A percentile compares a stretch with the other conserved stretches of the same genome.
Evolutionary conservation across 2,797 vertebrate species (phyloP).

Genomic region (Hyperoplus lanceolatus): DNA sequence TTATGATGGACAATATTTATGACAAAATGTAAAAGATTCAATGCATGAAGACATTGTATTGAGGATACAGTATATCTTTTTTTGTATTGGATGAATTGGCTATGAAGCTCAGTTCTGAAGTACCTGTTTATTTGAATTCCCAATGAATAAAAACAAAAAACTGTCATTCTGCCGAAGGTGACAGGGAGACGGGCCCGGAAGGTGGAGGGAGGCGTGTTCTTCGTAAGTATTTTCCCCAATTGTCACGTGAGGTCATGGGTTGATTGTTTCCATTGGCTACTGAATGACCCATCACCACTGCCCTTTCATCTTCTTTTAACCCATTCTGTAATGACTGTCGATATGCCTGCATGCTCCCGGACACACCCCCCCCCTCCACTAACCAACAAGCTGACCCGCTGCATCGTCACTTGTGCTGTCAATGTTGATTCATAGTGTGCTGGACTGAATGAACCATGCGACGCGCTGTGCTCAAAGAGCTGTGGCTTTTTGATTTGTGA

Average conservation of each 20-base stretch:
- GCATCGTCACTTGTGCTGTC: conserved; percentile 29
- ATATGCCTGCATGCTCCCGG: conserved; percentile 71
- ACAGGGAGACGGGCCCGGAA: conserved; percentile 85
- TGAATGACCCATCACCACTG: conserved; percentile 24
- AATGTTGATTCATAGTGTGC: not conserved
- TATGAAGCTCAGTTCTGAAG: conserved; percentile 11
- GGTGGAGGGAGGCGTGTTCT: conserved; percentile 89
- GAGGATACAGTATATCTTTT: not conserved
- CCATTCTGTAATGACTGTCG: conserved; percentile 37
- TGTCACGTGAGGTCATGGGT: conserved; percentile 29
- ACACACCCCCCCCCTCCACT: conserved; percentile 51
- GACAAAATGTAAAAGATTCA: not conserved
- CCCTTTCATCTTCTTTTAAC: conserved; percentile 48
- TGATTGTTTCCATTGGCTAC: conserved; percentile 32
- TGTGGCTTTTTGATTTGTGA: not conserved
- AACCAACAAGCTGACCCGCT: conserved; percentile 51
- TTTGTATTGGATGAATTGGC: not conserved
- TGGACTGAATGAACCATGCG: not conserved
- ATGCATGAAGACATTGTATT: not conserved
- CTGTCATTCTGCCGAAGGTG: conserved; percentile 85
- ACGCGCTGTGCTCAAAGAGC: not conserved
- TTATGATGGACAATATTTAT: not conserved
- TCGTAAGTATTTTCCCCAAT: conserved; percentile 84
- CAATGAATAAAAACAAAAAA: conserved; percentile 63
- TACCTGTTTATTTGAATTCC: conserved; percentile 13